A percentile compares a stretch with the other conserved stretches of the same genome.
These are phyloP conservation scores for Dasysyrphus tricinctus DNA, from an alignment of 2,888 invertebrate genomes.

Conservation along the genomic window DNA sequence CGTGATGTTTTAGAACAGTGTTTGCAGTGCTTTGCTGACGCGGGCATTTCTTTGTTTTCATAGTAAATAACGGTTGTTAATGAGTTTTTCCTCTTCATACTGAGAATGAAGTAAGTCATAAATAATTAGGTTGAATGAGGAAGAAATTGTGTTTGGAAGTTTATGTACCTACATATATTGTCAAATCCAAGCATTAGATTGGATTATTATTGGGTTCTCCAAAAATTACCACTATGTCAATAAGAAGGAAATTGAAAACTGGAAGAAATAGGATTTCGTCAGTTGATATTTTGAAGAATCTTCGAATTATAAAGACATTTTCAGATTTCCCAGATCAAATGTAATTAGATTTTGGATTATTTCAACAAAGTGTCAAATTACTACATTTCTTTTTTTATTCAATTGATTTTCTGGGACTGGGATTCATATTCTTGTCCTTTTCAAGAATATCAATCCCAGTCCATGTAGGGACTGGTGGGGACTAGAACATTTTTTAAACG, in stretches of 20 bases:
- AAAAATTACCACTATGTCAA: not conserved
- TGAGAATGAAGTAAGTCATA: not conserved
- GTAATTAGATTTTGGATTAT: no score
- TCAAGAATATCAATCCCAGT: no score
- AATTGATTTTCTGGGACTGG: no score
- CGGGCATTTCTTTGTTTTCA: constrained; percentile 21
- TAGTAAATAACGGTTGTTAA: constrained; percentile 19
- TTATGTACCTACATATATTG: not conserved
- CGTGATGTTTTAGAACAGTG: constrained; percentile 35
- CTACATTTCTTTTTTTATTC: no score
- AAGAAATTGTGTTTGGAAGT: not conserved
- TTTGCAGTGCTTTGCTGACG: constrained; percentile 49
- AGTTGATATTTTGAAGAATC: no score
- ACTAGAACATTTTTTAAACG: no score
- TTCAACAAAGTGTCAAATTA: no score
- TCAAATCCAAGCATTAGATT: not conserved
- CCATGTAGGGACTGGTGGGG: no score
- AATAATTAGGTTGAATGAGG: not conserved
- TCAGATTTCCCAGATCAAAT: no score
- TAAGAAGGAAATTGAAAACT: not conserved
- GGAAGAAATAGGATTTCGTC: no score
- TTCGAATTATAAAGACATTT: no score
- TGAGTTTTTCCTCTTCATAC: constrained; percentile 2
- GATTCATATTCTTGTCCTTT: no score
- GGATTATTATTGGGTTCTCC: not conserved